Conservation (phyloP, 2,113 vertebrate genomes). For the Laterallus jamaicensis region DNA sequence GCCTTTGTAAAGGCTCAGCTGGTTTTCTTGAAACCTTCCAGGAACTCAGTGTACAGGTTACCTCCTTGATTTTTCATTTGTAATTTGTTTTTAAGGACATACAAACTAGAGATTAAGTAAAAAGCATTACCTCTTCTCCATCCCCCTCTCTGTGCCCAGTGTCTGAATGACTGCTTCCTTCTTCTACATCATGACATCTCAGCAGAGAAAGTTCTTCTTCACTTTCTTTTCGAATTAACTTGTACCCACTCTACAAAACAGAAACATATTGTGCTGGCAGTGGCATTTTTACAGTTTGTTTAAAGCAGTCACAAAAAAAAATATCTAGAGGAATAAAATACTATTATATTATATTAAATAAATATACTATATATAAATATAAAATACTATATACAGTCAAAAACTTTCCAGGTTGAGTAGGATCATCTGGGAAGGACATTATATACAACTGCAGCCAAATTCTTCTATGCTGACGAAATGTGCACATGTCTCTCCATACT, state of each 20-base stretch:
- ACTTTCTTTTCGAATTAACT: conserved; percentile 86
- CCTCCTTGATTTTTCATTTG: background rate
- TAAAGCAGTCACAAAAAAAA: background rate
- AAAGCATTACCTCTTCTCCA: conserved; percentile 79
- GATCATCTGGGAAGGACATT: background rate
- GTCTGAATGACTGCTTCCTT: conserved; percentile 78
- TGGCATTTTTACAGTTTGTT: background rate
- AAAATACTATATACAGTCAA: background rate
- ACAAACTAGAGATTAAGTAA: background rate
- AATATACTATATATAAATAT: background rate
- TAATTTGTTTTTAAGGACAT: background rate
- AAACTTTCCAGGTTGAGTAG: background rate
- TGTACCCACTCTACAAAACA: conserved; percentile 87
- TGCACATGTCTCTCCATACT: background rate
- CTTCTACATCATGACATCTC: conserved; percentile 85
- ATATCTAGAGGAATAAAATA: background rate
- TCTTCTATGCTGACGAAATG: background rate
- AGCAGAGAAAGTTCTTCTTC: conserved; percentile 91
- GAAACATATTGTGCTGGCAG: background rate
- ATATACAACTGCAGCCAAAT: background rate
- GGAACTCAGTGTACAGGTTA: background rate
- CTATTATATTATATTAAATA: background rate
- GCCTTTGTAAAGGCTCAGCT: background rate
- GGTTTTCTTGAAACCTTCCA: background rate
- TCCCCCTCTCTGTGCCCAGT: conserved; percentile 73